A percentile compares a stretch with the other conserved stretches of the same genome.
These are phyloP conservation scores for Gopherus flavomarginatus DNA, from an alignment of 2,113 vertebrate species.

Conservation along the genomic window DNA sequence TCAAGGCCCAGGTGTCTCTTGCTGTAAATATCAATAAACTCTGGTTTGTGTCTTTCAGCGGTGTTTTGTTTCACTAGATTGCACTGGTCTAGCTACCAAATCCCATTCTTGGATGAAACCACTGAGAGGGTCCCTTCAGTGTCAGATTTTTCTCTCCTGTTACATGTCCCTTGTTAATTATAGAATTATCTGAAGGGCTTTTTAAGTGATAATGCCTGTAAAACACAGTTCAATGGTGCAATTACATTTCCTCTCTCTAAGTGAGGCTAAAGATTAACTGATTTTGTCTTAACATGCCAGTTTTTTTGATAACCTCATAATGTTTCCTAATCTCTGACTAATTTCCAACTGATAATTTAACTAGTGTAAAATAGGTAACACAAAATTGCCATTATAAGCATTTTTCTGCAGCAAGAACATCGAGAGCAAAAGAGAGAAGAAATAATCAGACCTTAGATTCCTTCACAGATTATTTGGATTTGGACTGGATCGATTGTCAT, in stretches of 20 bases:
- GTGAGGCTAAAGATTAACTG: conserved; percentile 74
- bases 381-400: background rate
- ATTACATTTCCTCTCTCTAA: conserved; percentile 74
- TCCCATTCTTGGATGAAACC: conserved; percentile 22
- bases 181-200: conserved; percentile 57
- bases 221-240: conserved; percentile 69
- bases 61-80: background rate
- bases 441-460: background rate
- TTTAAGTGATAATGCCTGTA: conserved; percentile 63
- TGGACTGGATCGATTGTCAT: background rate
- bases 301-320: conserved; percentile 69
- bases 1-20: background rate
- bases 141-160: background rate
- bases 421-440: background rate
- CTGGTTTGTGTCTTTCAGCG: background rate
- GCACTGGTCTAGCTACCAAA: background rate
- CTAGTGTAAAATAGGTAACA: conserved; percentile 36
- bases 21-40: background rate
- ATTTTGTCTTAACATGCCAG: conserved; percentile 60
- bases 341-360: conserved; percentile 75
- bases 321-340: conserved; percentile 79
- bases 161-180: conserved; percentile 43
- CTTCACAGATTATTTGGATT: background rate
- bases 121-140: background rate
- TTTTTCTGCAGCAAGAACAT: background rate